Evolutionary conservation across 2,797 vertebrate species (phyloP).

Genomic region (Gymnocypris eckloni): DNA sequence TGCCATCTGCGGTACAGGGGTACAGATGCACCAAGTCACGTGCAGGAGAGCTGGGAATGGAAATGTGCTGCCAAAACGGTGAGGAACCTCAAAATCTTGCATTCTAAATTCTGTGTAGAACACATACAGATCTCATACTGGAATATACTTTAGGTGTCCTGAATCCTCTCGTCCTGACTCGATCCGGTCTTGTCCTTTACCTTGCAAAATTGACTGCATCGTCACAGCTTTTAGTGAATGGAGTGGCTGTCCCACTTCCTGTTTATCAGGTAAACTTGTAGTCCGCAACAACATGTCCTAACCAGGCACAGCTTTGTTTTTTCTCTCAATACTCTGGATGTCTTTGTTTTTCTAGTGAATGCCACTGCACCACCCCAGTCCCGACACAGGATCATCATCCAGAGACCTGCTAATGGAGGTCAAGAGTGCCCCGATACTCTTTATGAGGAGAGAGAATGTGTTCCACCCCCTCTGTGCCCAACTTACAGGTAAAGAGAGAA

Average conservation of each 20-base stretch:
- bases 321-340: neutral
- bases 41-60: constrained; percentile 79
- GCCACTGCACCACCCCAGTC: constrained; percentile 77
- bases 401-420: constrained; percentile 78
- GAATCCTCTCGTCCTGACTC: constrained; percentile 78
- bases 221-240: constrained; percentile 86
- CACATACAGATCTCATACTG: neutral
- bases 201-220: constrained; percentile 81
- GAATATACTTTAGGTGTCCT: constrained; percentile 74
- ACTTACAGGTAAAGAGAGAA: constrained; percentile 74
- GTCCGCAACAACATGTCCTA: neutral
- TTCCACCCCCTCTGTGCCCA: constrained; percentile 78
- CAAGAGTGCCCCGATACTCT: constrained; percentile 85
- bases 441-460: constrained; percentile 86
- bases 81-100: constrained; percentile 35
- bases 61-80: constrained; percentile 81
- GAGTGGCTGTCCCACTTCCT: constrained; percentile 78
- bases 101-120: neutral
- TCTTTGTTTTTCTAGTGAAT: constrained; percentile 71
- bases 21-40: constrained; percentile 78
- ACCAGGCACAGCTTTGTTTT: neutral
- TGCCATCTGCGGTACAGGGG: constrained; percentile 77
- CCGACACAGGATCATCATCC: constrained; percentile 81
- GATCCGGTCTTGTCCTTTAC: constrained; percentile 73
- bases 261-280: constrained; percentile 75